Conservation (phyloP, 1,140 invertebrate genomes). For the Ladona fulva region DNA sequence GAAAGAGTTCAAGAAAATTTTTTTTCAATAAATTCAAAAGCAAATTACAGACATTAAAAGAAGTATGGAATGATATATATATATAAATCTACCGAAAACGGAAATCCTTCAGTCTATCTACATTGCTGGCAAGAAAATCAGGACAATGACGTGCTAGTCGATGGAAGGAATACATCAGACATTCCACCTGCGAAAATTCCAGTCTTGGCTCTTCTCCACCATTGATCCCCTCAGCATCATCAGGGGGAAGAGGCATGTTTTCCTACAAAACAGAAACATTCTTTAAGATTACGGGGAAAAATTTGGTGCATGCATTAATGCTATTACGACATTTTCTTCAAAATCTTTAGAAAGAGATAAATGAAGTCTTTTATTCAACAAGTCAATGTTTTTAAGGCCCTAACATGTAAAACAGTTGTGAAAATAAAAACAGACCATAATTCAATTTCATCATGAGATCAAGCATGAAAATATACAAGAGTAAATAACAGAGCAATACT, state of each 20-base stretch:
- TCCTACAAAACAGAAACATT: conserved; percentile 31
- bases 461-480: too few relatives aligned
- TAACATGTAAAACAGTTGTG: too few relatives aligned
- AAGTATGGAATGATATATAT: conserved; percentile 15
- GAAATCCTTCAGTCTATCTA: conserved; percentile 78
- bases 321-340: too few relatives aligned
- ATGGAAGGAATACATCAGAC: conserved; percentile 82
- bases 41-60: conserved; percentile 11
- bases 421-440: too few relatives aligned
- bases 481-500: too few relatives aligned
- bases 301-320: too few relatives aligned
- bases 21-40: background rate
- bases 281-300: too few relatives aligned
- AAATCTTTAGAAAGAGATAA: too few relatives aligned
- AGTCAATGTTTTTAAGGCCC: too few relatives aligned
- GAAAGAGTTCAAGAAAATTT: conserved; percentile 23
- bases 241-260: conserved; percentile 61
- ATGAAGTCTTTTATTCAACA: too few relatives aligned
- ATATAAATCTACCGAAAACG: conserved; percentile 48
- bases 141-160: conserved; percentile 72
- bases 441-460: too few relatives aligned
- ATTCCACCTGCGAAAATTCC: conserved; percentile 89
- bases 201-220: conserved; percentile 57
- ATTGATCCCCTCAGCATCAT: conserved; percentile 46
- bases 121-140: conserved; percentile 69